Evolutionary conservation across 2,888 invertebrate genomes (phyloP), one percentile per base, ranked within the genome.

Genomic region (Hyposoter dolosus): DNA sequence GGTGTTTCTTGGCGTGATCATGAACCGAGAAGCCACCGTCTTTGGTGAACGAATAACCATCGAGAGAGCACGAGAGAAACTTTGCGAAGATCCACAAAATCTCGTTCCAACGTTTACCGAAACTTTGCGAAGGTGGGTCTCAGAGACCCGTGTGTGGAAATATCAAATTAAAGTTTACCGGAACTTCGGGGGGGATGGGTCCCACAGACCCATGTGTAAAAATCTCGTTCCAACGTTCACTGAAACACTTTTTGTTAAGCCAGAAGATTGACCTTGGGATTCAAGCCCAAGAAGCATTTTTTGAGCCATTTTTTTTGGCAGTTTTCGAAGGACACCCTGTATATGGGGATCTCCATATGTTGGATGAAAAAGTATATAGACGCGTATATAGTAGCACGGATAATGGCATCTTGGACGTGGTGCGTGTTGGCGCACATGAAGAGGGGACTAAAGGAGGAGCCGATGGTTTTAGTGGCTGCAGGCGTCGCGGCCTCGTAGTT

Each of bases 381-480:
- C 53, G 79, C 65, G 79, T 81, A 80, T 81, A 76, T 77, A 74
- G 83, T 80, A 80, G 66, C 77, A 60, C 40, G 74, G 63, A 84
- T 84, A 84, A 86, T 86, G 86, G 83, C 81, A 84, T 81, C 72
- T 83, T 80, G 78, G 75, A 60, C 80, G 86, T 78, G 43, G 79
- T 85, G 82, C 88, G 86, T 88, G 88, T 82, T 88, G 84, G 86
- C 79, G 88, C 86, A 83, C 77, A 71, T 85, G 82, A 88, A 88
- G 77, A 82, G 85, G 84, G 87, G 88, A 85, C 88, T 88, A 86
- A 86, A 88, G 90, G 88, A 91, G 90, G 90, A 91, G 91, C 88
- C 91, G 92, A 92, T 91, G 90, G 92, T 91, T 93, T 93, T 93
- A 93, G 92, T 92, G 91, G 92, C 92, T 92, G 91, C 92, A 89